Percentiles rank a stretch among this genome's conserved stretches.
phyloP scores from a whole-genome alignment of 1,140 invertebrate genomes.

The Pachyrhynchus sulphureomaculatus region DNA sequence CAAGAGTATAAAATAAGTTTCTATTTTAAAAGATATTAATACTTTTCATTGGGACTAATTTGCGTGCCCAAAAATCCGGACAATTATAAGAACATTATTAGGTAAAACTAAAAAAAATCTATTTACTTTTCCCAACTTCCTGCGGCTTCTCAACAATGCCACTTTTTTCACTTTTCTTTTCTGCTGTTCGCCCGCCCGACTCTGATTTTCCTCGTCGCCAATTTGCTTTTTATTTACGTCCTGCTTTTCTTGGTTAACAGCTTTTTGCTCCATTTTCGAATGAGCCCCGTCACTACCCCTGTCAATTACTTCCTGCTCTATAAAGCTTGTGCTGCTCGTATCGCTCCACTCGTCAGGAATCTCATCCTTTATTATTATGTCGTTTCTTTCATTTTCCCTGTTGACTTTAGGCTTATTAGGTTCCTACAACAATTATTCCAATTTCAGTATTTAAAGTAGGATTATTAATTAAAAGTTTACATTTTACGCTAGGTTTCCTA shows the following conservation, averaged over 20 bases:
- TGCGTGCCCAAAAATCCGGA: no score
- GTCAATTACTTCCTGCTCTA: conserved; percentile 1
- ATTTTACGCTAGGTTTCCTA: no score
- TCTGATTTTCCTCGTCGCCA: background rate
- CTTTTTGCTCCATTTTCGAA: background rate
- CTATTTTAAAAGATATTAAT: no score
- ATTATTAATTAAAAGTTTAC: no score
- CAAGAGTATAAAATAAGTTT: no score
- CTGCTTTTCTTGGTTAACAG: background rate
- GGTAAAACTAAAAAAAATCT: no score
- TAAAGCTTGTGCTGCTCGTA: background rate
- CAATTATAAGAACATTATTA: no score
- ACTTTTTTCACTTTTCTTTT: background rate
- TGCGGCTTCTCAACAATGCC: background rate
- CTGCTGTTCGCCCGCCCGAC: background rate
- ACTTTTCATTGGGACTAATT: no score
- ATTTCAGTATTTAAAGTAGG: background rate
- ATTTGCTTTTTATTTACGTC: conserved; percentile 10
- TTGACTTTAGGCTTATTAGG: background rate
- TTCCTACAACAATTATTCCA: background rate
- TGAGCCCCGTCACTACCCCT: background rate
- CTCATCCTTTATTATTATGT: conserved; percentile 8
- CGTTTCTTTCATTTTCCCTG: background rate
- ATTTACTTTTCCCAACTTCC: background rate
- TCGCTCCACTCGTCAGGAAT: background rate